Evolutionary conservation across 2,888 invertebrate species (phyloP).

Genomic region (Volucella inflata): DNA sequence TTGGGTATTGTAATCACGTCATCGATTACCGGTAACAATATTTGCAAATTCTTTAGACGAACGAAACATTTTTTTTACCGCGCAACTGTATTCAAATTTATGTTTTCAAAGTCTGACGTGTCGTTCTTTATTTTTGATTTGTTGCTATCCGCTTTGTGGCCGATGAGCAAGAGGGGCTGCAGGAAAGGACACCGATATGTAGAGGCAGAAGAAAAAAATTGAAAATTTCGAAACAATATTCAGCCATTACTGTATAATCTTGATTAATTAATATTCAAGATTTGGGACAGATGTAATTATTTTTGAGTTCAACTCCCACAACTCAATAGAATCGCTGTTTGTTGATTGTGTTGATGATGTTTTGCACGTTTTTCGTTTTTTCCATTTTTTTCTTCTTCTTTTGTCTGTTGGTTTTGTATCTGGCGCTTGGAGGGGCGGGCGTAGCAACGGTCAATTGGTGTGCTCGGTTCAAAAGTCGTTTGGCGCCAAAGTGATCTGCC

Average conservation of each 20-base stretch:
- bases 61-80: no score
- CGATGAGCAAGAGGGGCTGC: no score
- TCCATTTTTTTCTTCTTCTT: no score
- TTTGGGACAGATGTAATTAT: conserved; percentile 65
- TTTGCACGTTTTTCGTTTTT: conserved; percentile 3
- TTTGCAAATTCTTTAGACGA: no score
- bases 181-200: no score
- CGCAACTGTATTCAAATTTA: no score
- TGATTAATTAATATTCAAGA: conserved; percentile 65
- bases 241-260: conserved; percentile 56
- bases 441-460: conserved; percentile 18
- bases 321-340: conserved; percentile 49
- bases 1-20: no score
- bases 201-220: not conserved
- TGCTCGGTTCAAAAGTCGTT: conserved; percentile 7
- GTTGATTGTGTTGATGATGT: conserved; percentile 5
- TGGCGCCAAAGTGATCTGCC: conserved; percentile 55
- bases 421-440: not conserved
- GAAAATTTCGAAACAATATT: conserved; percentile 39
- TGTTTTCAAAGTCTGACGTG: no score
- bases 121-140: no score
- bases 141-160: no score
- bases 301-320: conserved; percentile 59
- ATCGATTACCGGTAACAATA: no score
- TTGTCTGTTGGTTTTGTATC: not conserved